phyloP scores from a whole-genome alignment of 2,797 vertebrate genomes.

The Sebastes hubbsi region DNA sequence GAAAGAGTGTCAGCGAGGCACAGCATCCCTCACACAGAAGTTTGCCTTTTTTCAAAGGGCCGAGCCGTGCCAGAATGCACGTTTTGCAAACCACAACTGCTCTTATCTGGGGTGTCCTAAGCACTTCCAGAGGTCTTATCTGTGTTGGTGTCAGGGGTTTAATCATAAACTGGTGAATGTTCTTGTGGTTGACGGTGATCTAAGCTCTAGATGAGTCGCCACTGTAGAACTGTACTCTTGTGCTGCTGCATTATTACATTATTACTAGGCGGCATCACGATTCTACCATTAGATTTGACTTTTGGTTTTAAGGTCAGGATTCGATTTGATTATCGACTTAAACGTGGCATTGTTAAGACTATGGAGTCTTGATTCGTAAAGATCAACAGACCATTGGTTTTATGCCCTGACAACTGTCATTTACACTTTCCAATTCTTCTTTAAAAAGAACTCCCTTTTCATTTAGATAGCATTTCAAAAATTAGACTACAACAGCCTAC shows the following conservation, averaged over 20 bases:
- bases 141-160: constrained; percentile 42
- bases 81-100: constrained; percentile 52
- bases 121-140: constrained; percentile 61
- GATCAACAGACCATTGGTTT: background rate
- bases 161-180: constrained; percentile 56
- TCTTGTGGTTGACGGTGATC: constrained; percentile 25
- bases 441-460: too few relatives aligned
- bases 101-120: constrained; percentile 65
- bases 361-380: background rate
- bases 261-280: too few relatives aligned
- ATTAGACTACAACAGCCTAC: too few relatives aligned
- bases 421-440: background rate
- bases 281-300: too few relatives aligned
- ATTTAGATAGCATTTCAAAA: too few relatives aligned
- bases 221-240: background rate
- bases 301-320: too few relatives aligned
- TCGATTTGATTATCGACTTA: too few relatives aligned
- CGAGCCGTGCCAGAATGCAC: constrained; percentile 48
- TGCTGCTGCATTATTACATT: background rate
- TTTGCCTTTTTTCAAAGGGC: constrained; percentile 48
- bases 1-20: constrained; percentile 53
- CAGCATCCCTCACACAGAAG: constrained; percentile 30
- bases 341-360: background rate
- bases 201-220: constrained; percentile 11
- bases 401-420: background rate